Conservation (phyloP, 2,113 vertebrate species). For the Rynchops niger region DNA sequence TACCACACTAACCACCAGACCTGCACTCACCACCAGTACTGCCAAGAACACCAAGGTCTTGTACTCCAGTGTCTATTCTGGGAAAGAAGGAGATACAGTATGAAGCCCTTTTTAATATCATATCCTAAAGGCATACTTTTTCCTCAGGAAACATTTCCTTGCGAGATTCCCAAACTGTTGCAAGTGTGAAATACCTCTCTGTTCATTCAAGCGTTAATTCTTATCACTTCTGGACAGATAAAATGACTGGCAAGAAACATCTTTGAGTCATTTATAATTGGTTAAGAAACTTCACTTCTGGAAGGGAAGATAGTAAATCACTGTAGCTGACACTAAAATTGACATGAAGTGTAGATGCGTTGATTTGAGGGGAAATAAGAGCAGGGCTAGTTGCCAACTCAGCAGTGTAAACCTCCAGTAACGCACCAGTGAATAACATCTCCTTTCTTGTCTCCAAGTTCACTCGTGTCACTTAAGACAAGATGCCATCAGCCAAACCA, state of each 20-base stretch:
- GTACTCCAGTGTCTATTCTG: not conserved
- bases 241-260: not conserved
- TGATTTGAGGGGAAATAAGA: not conserved
- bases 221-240: not conserved
- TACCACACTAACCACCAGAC: not conserved
- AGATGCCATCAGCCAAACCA: not conserved
- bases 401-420: not conserved
- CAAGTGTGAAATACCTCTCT: not conserved
- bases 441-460: not conserved
- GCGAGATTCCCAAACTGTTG: not conserved
- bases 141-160: not conserved
- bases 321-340: not conserved
- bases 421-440: not conserved
- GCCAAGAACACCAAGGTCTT: not conserved
- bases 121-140: not conserved
- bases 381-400: not conserved
- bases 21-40: not conserved
- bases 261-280: not conserved
- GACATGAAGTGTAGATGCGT: not conserved
- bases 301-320: not conserved
- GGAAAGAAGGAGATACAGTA: not conserved
- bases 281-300: not conserved
- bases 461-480: not conserved
- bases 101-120: not conserved
- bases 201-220: not conserved